Evolutionary conservation across 2,797 vertebrate species (phyloP).

Genomic region (Forpus xanthops): DNA sequence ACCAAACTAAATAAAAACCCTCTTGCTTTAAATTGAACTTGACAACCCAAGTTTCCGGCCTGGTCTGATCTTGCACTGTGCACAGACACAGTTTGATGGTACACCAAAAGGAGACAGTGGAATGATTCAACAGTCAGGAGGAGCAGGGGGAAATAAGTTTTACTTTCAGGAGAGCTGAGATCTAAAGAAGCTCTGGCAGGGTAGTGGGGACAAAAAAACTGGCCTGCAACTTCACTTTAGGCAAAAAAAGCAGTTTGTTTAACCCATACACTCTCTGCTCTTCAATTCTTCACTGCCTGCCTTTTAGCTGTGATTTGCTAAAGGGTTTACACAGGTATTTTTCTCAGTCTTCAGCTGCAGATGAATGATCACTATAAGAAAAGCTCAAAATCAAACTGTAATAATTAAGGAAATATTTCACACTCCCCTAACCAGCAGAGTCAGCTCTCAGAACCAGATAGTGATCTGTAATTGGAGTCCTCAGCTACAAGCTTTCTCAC

Average conservation of each 20-base stretch:
- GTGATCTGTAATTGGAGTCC: neutral
- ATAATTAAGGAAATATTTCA: neutral
- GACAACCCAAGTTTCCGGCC: neutral
- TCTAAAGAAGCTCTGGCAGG: neutral
- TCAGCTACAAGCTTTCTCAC: neutral
- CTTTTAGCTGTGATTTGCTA: neutral
- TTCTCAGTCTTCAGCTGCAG: neutral
- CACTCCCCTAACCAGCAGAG: neutral
- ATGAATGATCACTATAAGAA: neutral
- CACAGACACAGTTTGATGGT: neutral
- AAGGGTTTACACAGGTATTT: neutral
- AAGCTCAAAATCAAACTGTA: neutral
- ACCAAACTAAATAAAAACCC: slow-evolving; percentile 38
- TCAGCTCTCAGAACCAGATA: neutral
- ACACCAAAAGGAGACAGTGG: neutral
- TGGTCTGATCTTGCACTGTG: neutral
- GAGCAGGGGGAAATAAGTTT: rapidly evolving
- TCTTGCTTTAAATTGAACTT: slow-evolving; percentile 29
- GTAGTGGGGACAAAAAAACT: neutral
- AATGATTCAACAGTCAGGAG: neutral
- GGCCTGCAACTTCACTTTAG: neutral
- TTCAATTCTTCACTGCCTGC: neutral
- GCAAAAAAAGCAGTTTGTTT: neutral
- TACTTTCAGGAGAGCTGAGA: neutral
- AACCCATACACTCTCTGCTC: neutral